phyloP scores from a whole-genome alignment of 2,797 vertebrate species.

The Austrolebias charrua region DNA sequence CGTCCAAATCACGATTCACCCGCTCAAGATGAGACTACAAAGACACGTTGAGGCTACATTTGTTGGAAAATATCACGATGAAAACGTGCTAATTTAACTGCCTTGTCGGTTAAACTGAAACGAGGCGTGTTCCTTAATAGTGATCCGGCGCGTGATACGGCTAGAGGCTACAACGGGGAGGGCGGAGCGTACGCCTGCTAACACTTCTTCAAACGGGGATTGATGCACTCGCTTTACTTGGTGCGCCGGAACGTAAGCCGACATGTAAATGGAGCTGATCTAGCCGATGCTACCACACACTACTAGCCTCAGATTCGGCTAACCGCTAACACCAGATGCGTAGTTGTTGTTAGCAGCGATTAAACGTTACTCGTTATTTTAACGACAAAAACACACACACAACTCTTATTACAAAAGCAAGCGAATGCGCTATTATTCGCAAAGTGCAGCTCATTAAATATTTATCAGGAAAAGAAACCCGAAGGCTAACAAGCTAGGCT shows the following conservation, averaged over 20 bases:
- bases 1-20: no score
- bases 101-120: background rate
- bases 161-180: no score
- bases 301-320: slow-evolving; percentile 19
- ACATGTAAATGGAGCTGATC: background rate
- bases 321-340: slow-evolving; percentile 25
- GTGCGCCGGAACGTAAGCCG: no score
- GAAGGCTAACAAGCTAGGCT: slow-evolving; percentile 20
- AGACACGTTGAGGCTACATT: fast-evolving
- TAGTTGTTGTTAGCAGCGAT: background rate
- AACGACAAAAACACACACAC: fast-evolving
- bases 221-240: no score
- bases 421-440: background rate
- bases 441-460: no score
- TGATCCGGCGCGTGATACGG: background rate
- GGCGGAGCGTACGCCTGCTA: no score
- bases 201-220: no score
- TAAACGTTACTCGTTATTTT: background rate
- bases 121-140: background rate
- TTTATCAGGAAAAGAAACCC: background rate
- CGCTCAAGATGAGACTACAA: background rate
- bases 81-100: background rate
- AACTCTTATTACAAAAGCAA: fast-evolving
- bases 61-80: no score
- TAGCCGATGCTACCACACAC: slow-evolving; percentile 8